Base-by-base conservation (phyloP, 2,888 invertebrate genomes). In the Brachynemurus nebulosus region DNA sequence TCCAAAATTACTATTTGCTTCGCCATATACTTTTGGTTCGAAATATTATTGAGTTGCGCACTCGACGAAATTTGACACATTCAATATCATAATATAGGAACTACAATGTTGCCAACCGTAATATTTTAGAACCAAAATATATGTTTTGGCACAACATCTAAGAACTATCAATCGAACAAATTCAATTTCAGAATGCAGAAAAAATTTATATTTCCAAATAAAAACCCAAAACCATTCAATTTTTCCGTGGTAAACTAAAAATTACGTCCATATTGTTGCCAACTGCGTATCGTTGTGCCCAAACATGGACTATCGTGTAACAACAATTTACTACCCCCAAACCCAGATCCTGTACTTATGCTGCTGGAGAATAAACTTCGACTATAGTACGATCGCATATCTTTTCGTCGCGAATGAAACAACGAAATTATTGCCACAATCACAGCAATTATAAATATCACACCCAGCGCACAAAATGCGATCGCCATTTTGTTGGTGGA, bases 401-500 rank as follows among this genome's bases (percentile, higher is more conserved):
- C 60, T 46, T 69, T 66, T 48, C 71, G 65, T 56, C 78, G 68
- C 8, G 78, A 74, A 56, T 76, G 67, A 53, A 80, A 66, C 41
- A 83, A 60, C 3, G 80, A 78, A 27, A 74, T 73, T 46, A 80
- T 75, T 3, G 81, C 78, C 9, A 82, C 75, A 3, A 80, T 70
- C 7, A 83, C 74, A 6, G 83, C 84, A 44, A 76, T 68, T 1
- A 85, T 63, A 59, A 85, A 80, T 49, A 85, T 76, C 5, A 81
- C 62, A 4, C 84, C 80, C 53, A 84, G 62, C 0, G 80, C 66
- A 55, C 81, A 80, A 57, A 85, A 83, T 0, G 82, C 76, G 40
- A 83, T 66, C 9, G 84, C 82, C 72, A 85, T 73, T 66, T 80
- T 81, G 6, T 82, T 80, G 12, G 82, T 78, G 8, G 83, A 83